Percentiles rank a stretch among this genome's conserved stretches.
These are phyloP conservation scores for Sylvietta virens DNA, from an alignment of 2,113 vertebrate species.

Conservation along the genomic window DNA sequence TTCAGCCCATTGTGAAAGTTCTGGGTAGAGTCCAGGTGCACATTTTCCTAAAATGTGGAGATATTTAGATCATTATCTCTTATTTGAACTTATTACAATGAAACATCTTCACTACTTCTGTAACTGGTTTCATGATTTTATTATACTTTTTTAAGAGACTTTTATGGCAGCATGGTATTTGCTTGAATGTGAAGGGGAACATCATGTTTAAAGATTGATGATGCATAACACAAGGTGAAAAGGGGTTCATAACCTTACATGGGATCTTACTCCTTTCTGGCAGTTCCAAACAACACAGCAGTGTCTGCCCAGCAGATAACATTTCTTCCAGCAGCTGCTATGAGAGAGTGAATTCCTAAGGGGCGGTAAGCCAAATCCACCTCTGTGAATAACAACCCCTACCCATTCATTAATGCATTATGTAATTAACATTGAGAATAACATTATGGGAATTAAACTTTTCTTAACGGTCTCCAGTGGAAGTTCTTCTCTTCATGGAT, in stretches of 20 bases:
- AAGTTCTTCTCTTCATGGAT: constrained; percentile 7
- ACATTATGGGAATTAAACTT: constrained; percentile 7
- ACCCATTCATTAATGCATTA: constrained; percentile 7
- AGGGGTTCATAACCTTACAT: constrained; percentile 14
- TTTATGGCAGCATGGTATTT: background rate
- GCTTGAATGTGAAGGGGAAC: background rate
- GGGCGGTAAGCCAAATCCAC: constrained; percentile 5
- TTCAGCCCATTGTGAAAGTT: constrained; percentile 37
- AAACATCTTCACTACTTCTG: background rate
- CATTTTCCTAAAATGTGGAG: constrained; percentile 51
- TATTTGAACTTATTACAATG: constrained; percentile 34
- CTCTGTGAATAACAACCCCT: constrained; percentile 13
- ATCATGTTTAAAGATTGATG: constrained; percentile 31
- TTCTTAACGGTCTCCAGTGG: background rate
- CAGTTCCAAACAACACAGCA: constrained; percentile 2
- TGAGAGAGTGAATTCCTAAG: constrained; percentile 12
- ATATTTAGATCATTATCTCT: constrained; percentile 47
- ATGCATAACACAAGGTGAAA: constrained; percentile 23
- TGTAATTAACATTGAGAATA: constrained; percentile 33
- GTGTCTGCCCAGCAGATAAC: constrained; percentile 29
- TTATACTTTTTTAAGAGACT: background rate
- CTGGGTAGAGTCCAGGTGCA: constrained; percentile 24
- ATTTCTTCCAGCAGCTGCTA: constrained; percentile 33
- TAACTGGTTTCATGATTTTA: background rate
- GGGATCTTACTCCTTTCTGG: background rate